phyloP scores from a whole-genome alignment of 2,113 vertebrate species.

The Eulemur rufifrons region DNA sequence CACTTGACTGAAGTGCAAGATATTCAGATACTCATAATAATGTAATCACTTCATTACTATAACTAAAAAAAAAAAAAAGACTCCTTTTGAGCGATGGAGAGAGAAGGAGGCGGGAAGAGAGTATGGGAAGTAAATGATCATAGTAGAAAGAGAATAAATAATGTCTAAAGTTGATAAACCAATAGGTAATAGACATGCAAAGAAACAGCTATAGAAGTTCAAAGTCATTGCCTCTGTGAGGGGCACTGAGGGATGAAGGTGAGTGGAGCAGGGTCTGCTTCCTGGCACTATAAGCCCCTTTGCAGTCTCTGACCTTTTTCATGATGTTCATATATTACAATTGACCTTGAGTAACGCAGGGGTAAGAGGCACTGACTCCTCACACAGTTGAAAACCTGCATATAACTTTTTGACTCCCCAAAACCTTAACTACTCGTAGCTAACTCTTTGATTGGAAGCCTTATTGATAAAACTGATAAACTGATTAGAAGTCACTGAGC shows the following conservation, averaged over 20 bases:
- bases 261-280: neutral
- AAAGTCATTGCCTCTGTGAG: neutral
- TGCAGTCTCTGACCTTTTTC: neutral
- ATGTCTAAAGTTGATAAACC: neutral
- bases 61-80: constrained; percentile 8
- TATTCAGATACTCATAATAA: neutral
- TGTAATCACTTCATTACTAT: neutral
- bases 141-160: constrained; percentile 5
- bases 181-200: neutral
- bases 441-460: neutral
- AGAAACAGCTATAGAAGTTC: neutral
- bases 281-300: neutral
- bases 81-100: neutral
- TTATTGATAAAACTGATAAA: neutral
- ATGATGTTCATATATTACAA: neutral
- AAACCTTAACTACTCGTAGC: neutral
- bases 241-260: neutral
- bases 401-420: neutral
- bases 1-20: neutral
- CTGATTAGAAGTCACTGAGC: neutral
- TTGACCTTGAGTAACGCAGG: neutral
- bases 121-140: neutral
- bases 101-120: neutral
- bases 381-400: neutral
- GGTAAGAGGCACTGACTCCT: neutral